A percentile compares a stretch with the other conserved stretches of the same genome.
These are phyloP conservation scores for Aselliscus stoliczkanus DNA, from an alignment of 2,797 vertebrate species.

Conservation along the genomic window DNA sequence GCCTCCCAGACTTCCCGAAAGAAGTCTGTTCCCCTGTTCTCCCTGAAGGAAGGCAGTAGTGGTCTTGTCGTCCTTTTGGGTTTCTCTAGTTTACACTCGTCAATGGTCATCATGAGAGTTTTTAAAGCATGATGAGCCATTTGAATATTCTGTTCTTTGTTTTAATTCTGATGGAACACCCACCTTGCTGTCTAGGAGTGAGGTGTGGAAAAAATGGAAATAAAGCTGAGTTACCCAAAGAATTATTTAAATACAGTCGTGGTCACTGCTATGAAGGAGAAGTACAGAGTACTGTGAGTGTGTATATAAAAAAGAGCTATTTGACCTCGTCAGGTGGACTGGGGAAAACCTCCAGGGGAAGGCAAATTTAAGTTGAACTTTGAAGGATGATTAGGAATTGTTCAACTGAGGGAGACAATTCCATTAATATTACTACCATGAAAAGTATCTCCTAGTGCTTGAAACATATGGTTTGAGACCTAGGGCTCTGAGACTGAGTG, in stretches of 20 bases:
- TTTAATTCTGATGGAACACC: background rate
- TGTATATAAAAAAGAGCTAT: background rate
- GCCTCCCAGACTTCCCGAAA: background rate
- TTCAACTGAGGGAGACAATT: background rate
- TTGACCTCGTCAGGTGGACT: background rate
- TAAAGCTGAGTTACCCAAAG: background rate
- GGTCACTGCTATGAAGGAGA: background rate
- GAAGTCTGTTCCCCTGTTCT: background rate
- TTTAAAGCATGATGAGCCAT: background rate
- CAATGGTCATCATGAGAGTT: background rate
- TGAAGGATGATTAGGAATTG: background rate
- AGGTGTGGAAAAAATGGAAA: background rate
- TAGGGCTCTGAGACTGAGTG: background rate
- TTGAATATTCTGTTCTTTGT: background rate
- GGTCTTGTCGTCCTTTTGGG: background rate
- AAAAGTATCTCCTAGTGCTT: background rate
- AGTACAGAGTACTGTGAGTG: background rate
- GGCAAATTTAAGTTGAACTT: background rate
- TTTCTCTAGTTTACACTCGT: background rate
- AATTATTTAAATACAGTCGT: background rate
- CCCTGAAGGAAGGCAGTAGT: background rate
- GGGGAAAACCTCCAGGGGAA: background rate
- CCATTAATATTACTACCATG: background rate
- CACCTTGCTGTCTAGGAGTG: background rate
- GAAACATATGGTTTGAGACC: background rate